phyloP scores from a whole-genome alignment of 2,113 vertebrate species.

The Deroptyus accipitrinus region DNA sequence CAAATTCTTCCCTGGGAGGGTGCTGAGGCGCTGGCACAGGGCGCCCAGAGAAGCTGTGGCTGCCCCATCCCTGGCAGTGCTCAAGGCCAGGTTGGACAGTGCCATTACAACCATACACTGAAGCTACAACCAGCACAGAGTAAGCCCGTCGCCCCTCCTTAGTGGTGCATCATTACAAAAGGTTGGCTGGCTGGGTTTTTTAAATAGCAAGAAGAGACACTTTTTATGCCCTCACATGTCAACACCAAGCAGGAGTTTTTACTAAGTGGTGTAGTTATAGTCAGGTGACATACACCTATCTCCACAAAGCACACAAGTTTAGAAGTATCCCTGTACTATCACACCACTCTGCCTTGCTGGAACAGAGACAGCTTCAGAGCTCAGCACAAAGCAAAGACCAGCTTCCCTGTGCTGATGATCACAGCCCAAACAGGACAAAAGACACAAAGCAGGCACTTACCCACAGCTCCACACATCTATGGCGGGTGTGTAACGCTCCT shows the following conservation, averaged over 20 bases:
- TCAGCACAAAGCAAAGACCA: rapidly evolving
- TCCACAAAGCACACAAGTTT: background rate
- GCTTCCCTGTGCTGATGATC: rapidly evolving
- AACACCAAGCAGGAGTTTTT: background rate
- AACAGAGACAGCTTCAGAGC: background rate
- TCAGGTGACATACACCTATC: no score
- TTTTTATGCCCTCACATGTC: background rate
- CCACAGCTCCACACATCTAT: slow-evolving; percentile 99
- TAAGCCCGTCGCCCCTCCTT: background rate
- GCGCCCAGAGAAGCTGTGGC: background rate
- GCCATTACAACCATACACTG: background rate
- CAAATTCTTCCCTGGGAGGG: background rate
- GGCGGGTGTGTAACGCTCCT: slow-evolving; percentile 96
- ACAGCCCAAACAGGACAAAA: background rate
- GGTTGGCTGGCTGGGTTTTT: background rate
- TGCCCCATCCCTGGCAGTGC: background rate
- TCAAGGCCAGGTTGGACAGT: background rate
- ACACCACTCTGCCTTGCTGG: background rate
- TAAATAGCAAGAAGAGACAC: background rate
- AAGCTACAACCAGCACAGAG: background rate
- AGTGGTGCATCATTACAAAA: background rate
- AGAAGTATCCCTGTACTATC: rapidly evolving
- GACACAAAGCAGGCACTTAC: slow-evolving; percentile 72
- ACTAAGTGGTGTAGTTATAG: background rate
- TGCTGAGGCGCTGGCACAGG: background rate